phyloP scores from a whole-genome alignment of 2,113 vertebrate genomes.

The Scalopus aquaticus region DNA sequence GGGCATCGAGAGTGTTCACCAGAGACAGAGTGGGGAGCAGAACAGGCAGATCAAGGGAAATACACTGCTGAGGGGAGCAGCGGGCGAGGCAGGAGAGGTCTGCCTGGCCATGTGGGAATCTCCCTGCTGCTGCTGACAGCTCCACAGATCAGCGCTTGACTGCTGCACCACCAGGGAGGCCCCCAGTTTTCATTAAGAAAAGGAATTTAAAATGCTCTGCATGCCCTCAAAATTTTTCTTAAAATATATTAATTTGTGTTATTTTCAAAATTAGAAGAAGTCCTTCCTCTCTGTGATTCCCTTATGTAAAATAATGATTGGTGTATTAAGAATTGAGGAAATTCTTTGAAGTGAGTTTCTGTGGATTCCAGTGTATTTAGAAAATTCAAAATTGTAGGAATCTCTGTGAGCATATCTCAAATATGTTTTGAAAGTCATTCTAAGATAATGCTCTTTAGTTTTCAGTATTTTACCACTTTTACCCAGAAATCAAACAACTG shows the following conservation, averaged over 20 bases:
- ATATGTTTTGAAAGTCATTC: background rate
- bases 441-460: background rate
- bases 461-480: background rate
- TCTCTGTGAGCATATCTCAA: background rate
- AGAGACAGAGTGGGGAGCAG: too few relatives aligned
- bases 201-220: background rate
- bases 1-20: too few relatives aligned
- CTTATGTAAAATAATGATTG: background rate
- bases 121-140: too few relatives aligned
- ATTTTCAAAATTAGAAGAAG: background rate
- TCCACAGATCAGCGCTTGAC: too few relatives aligned
- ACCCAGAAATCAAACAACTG: background rate
- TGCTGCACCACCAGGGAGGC: too few relatives aligned
- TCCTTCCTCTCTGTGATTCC: background rate
- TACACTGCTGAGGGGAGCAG: too few relatives aligned
- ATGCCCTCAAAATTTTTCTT: background rate
- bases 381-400: background rate
- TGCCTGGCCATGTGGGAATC: too few relatives aligned
- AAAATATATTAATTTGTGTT: too few relatives aligned
- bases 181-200: background rate
- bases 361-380: background rate
- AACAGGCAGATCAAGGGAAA: too few relatives aligned
- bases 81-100: too few relatives aligned
- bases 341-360: slow-evolving; percentile 22
- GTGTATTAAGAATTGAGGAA: background rate